Percentiles rank a stretch among this genome's conserved stretches.
Conservation (phyloP, 92 coral and sea anemone species). For the Chrysogorgia sp. region DNA sequence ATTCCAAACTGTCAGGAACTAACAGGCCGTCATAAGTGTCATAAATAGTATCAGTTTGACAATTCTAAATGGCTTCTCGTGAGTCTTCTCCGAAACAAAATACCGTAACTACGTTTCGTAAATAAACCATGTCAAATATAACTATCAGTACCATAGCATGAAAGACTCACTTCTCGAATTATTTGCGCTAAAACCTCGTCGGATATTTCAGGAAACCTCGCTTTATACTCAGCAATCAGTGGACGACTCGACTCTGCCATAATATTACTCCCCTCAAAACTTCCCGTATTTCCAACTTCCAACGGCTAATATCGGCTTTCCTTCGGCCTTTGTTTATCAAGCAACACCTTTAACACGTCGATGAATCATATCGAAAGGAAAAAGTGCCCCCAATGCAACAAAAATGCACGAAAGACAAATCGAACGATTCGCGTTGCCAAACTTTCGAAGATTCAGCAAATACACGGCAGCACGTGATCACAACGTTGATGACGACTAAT, state of each 20-base stretch:
- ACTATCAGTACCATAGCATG: too few species aligned
- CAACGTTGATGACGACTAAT: conserved; percentile 4
- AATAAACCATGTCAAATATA: too few species aligned
- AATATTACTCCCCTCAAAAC: not conserved
- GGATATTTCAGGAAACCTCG: conserved; percentile 30
- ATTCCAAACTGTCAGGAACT: too few species aligned
- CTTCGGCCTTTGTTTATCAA: not conserved
- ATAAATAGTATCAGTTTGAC: too few species aligned
- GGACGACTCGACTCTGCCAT: not conserved
- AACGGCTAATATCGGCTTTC: not conserved
- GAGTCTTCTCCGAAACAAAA: too few species aligned
- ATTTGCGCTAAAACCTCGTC: conserved; percentile 19
- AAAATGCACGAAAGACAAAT: too few species aligned
- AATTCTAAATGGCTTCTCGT: too few species aligned
- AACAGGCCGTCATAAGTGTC: too few species aligned
- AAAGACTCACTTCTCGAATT: conserved; percentile 20
- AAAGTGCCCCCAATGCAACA: too few species aligned
- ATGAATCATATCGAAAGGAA: too few species aligned
- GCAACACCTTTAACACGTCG: too few species aligned
- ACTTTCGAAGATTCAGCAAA: conserved; percentile 43
- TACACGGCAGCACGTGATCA: conserved; percentile 45
- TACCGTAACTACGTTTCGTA: too few species aligned
- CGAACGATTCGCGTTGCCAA: not conserved
- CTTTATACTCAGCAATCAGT: not conserved
- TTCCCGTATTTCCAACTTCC: not conserved